Evolutionary conservation across 2,888 invertebrate genomes (phyloP).

Genomic region (Lasioglossum morio): DNA sequence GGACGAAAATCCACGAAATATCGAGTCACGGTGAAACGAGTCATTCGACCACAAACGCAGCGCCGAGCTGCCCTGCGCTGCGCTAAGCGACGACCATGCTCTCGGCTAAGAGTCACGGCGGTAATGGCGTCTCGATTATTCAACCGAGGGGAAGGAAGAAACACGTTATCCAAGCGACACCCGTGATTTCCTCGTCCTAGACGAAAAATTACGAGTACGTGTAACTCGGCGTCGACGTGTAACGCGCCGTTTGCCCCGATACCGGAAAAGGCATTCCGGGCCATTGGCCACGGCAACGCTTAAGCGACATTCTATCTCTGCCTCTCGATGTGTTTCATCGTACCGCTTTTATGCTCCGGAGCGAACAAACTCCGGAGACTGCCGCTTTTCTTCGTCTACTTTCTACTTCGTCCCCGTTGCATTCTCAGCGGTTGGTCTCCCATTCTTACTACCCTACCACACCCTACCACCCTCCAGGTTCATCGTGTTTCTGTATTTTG

Average conservation of each 20-base stretch:
- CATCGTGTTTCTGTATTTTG: constrained; percentile 22
- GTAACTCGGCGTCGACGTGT: constrained; percentile 67
- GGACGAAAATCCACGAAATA: not conserved
- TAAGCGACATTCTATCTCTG: constrained; percentile 79
- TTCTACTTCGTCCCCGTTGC: constrained; percentile 13
- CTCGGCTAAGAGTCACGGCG: too few relatives aligned
- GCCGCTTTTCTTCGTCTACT: constrained; percentile 35
- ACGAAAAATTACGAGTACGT: constrained; percentile 71
- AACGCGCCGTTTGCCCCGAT: constrained; percentile 75
- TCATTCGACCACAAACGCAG: not conserved
- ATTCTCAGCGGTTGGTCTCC: constrained; percentile 32
- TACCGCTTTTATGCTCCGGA: constrained; percentile 70
- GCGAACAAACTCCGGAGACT: constrained; percentile 57
- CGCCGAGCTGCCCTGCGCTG: not conserved
- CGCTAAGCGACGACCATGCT: too few relatives aligned
- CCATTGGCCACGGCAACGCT: constrained; percentile 78
- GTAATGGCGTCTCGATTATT: constrained; percentile 47
- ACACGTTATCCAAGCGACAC: constrained; percentile 43
- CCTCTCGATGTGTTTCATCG: constrained; percentile 61
- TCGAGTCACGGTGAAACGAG: not conserved
- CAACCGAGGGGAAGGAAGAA: constrained; percentile 52
- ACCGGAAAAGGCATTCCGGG: constrained; percentile 76
- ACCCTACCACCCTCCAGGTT: constrained; percentile 22
- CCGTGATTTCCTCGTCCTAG: constrained; percentile 38
- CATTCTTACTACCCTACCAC: constrained; percentile 26